These are phyloP conservation scores for Garra rufa DNA, from an alignment of 2,113 vertebrate genomes.

Conservation along the genomic window DNA sequence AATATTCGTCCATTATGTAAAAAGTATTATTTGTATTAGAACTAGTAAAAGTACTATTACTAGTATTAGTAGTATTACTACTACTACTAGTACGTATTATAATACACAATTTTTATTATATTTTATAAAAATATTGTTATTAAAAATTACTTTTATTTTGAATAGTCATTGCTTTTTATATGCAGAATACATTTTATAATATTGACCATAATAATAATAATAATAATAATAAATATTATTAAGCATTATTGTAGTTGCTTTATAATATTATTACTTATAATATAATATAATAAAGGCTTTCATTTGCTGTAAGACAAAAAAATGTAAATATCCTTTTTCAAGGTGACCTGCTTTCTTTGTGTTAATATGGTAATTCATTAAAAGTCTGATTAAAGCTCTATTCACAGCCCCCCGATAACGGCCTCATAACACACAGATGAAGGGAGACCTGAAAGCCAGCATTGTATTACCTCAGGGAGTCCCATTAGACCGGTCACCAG, in stretches of 20 bases:
- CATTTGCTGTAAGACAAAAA: neutral
- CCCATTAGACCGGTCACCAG: neutral
- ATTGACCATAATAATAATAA: neutral
- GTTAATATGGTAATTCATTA: slow-evolving; percentile 31
- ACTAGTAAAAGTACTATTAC: no score
- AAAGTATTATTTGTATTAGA: no score
- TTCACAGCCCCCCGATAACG: slow-evolving; percentile 15
- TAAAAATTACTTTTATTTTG: neutral
- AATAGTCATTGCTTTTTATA: neutral
- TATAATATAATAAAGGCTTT: neutral
- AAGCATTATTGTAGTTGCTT: no score
- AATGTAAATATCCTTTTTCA: neutral
- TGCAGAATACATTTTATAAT: neutral
- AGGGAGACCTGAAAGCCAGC: neutral
- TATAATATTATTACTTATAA: neutral
- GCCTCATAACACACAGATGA: slow-evolving; percentile 8
- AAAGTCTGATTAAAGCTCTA: slow-evolving; percentile 36
- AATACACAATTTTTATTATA: no score
- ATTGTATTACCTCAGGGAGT: neutral
- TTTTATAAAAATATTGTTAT: no score
- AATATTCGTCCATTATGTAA: no score
- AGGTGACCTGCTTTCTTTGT: neutral
- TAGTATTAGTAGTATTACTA: no score
- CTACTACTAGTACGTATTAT: no score
- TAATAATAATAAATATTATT: no score